These are phyloP conservation scores for Fregetta grallaria DNA, from an alignment of 2,113 vertebrate genomes.

Conservation along the genomic window DNA sequence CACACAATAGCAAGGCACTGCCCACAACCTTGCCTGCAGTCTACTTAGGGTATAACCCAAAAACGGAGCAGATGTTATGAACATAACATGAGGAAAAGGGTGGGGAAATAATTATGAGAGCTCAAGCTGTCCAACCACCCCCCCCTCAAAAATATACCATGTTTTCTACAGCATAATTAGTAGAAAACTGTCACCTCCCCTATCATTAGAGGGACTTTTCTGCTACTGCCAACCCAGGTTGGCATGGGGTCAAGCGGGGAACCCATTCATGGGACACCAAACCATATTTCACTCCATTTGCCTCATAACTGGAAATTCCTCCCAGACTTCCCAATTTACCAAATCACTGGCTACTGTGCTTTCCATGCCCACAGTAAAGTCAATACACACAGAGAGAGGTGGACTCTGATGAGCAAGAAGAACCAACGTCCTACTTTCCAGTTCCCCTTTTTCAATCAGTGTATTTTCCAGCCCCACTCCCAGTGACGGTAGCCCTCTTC, in stretches of 20 bases:
- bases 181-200: background rate
- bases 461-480: background rate
- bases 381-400: background rate
- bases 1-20: background rate
- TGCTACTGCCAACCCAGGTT: background rate
- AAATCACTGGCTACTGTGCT: background rate
- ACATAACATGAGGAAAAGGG: background rate
- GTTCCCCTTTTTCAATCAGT: background rate
- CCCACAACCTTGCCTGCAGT: background rate
- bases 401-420: background rate
- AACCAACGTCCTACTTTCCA: background rate
- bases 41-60: background rate
- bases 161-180: background rate
- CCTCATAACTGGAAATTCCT: background rate
- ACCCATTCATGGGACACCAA: background rate
- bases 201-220: background rate
- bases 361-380: background rate
- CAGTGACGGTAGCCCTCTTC: background rate
- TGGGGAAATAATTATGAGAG: background rate
- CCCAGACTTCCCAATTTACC: background rate
- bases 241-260: background rate
- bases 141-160: background rate
- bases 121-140: background rate
- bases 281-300: background rate
- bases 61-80: background rate